Evolutionary conservation across 1,140 invertebrate species (phyloP), one percentile per base, ranked within the genome.

Genomic region (Pseudomyrmex gracilis): DNA sequence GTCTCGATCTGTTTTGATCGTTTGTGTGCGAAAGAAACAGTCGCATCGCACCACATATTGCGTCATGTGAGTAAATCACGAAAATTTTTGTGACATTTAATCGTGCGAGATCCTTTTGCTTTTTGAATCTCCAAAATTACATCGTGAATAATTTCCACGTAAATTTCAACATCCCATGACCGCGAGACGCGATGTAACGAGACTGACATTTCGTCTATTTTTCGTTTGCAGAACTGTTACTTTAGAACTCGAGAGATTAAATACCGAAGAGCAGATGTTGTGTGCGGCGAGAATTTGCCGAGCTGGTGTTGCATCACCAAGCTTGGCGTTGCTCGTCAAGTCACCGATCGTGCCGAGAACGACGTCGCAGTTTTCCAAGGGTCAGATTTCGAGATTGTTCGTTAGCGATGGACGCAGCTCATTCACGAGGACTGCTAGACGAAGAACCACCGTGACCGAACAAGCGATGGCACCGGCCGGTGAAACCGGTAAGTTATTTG

Each of bases 401-500:
- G 91, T 92, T 2, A 93, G 82, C 67, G 92, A 94, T 80, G 90
- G 90, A 68, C 89, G 92, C 63, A 86, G 60, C 55, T 68, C 90
- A 49, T 94, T 92, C 57, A 83, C 91, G 17, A 89, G 93, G 22
- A 66, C 91, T 12, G 83, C 92, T 15, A 88, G 91, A 20, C 91
- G 89, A 71, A 85, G 89, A 83, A 49, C 89, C n/a, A 93, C 94
- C 12, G 84, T 95, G 3, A 93, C 93, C 13, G 95, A 96, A 80
- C 92, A 85, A n/a, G 85, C 92, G 0, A 92, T 94, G 90, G 93
- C 93, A 63, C 95, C 95, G 43, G 95, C 95, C 53, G 93, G 93
- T 68, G 94, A 95, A 85, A 92, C 93, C 85, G 95, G 96, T 95
- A 94, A 89, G 20, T 15, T 22, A 13, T 13, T 12, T 61, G 20